These are phyloP conservation scores for Protomyctophum bolini DNA, from an alignment of 2,113 vertebrate genomes.

Conservation along the genomic window DNA sequence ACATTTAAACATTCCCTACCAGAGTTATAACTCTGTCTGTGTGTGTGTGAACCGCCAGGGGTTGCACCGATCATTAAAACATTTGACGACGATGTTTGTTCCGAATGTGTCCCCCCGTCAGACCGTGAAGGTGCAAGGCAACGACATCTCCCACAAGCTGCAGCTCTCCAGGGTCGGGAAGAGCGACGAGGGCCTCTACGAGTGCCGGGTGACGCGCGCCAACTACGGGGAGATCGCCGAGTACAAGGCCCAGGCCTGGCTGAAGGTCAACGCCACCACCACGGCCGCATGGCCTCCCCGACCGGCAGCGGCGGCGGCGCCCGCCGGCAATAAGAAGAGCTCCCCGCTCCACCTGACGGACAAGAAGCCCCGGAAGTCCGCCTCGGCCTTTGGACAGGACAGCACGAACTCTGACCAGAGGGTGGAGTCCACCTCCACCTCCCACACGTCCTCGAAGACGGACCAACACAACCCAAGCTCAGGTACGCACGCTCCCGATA, in stretches of 20 bases:
- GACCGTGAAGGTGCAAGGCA: constrained; percentile 98
- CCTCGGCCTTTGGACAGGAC: constrained; percentile 79
- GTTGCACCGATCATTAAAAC: too few relatives aligned
- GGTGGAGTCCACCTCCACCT: constrained; percentile 83
- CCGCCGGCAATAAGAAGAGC: constrained; percentile 84
- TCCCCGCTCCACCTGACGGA: constrained; percentile 93
- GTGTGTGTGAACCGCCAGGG: too few relatives aligned
- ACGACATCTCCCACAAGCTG: constrained; percentile 97
- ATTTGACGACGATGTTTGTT: neutral
- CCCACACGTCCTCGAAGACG: constrained; percentile 87
- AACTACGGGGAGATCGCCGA: constrained; percentile 93
- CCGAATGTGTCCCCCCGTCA: constrained; percentile 62
- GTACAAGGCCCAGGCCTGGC: constrained; percentile 92
- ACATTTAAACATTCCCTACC: too few relatives aligned
- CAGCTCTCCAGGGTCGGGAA: constrained; percentile 94
- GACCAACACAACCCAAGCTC: constrained; percentile 90
- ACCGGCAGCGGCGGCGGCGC: constrained; percentile 59
- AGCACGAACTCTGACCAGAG: constrained; percentile 85
- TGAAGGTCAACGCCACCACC: constrained; percentile 87
- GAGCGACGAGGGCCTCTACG: constrained; percentile 92
- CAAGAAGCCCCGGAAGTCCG: constrained; percentile 87
- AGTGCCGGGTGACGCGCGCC: constrained; percentile 92
- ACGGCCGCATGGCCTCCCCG: constrained; percentile 86
- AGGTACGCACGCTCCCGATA: constrained; percentile 83
- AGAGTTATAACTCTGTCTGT: too few relatives aligned